phyloP scores from a whole-genome alignment of 2,888 invertebrate species.

The Dryobota labecula region DNA sequence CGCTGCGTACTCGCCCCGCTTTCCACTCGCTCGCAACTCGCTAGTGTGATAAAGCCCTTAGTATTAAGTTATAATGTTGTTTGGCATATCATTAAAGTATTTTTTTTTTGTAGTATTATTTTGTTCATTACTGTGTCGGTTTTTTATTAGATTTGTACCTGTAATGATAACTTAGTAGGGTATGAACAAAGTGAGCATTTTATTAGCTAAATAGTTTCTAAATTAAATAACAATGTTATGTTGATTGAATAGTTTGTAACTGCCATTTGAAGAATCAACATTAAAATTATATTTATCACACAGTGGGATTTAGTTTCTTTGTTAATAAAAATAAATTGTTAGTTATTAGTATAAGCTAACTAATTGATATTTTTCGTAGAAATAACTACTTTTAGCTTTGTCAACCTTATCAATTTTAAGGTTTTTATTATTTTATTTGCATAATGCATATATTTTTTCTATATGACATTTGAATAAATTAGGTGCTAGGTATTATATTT shows the following conservation, averaged over 20 bases:
- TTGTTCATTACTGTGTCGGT: conserved; percentile 58
- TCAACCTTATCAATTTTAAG: conserved; percentile 26
- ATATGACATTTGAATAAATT: conserved; percentile 54
- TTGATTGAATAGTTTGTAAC: conserved; percentile 16
- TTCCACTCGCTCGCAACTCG: too few relatives aligned
- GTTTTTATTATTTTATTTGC: conserved; percentile 55
- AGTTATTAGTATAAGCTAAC: conserved; percentile 37
- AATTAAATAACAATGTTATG: conserved; percentile 23
- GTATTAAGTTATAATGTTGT: conserved; percentile 66
- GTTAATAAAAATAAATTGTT: conserved; percentile 24
- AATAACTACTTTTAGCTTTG: conserved; percentile 47
- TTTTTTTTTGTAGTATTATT: conserved; percentile 70
- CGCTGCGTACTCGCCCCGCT: too few relatives aligned
- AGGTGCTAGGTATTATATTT: conserved; percentile 60
- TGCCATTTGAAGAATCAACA: conserved; percentile 21
- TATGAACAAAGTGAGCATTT: conserved; percentile 63
- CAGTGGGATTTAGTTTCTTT: conserved; percentile 36
- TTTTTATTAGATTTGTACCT: conserved; percentile 58
- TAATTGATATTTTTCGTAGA: conserved; percentile 54
- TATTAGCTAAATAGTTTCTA: conserved; percentile 40
- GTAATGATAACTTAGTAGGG: conserved; percentile 47
- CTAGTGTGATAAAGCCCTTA: too few relatives aligned
- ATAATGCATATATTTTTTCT: conserved; percentile 69
- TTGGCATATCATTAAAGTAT: conserved; percentile 76
- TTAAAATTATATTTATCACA: conserved; percentile 46